Evolutionary conservation across 2,888 invertebrate genomes (phyloP).

Genomic region (Eulithis testata): DNA sequence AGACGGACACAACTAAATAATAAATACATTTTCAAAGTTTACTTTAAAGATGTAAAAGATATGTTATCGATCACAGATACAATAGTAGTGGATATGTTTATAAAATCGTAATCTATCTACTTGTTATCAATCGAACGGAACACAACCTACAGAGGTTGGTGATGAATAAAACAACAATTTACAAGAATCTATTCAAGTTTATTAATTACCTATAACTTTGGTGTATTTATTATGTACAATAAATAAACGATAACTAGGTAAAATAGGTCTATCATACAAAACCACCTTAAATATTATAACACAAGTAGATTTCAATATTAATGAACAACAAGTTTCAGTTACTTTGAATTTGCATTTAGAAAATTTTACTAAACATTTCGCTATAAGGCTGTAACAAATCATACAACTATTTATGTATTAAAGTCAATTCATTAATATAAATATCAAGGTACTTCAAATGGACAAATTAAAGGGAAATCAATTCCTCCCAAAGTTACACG

Average conservation of each 20-base stretch:
- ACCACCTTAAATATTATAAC: slow-evolving; percentile 55
- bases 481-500: slow-evolving; percentile 28
- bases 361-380: slow-evolving; percentile 62
- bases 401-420: not conserved
- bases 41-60: too few species aligned
- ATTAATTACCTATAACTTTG: slow-evolving; percentile 83
- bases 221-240: slow-evolving; percentile 83
- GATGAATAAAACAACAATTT: slow-evolving; percentile 62
- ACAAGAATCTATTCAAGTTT: slow-evolving; percentile 80
- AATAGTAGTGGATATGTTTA: too few species aligned
- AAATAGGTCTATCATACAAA: slow-evolving; percentile 69
- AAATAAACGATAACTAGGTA: slow-evolving; percentile 75
- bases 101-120: too few species aligned
- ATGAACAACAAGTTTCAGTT: slow-evolving; percentile 41
- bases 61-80: too few species aligned
- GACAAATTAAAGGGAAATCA: slow-evolving; percentile 15
- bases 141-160: too few species aligned
- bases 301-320: slow-evolving; percentile 44
- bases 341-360: slow-evolving; percentile 38
- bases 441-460: slow-evolving; percentile 12
- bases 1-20: too few species aligned
- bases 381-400: slow-evolving; percentile 55
- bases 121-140: too few species aligned
- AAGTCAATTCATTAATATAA: slow-evolving; percentile 11
- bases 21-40: too few species aligned